Conservation (phyloP, 2,797 vertebrate species). For the Catamblyrhynchus diadema region DNA sequence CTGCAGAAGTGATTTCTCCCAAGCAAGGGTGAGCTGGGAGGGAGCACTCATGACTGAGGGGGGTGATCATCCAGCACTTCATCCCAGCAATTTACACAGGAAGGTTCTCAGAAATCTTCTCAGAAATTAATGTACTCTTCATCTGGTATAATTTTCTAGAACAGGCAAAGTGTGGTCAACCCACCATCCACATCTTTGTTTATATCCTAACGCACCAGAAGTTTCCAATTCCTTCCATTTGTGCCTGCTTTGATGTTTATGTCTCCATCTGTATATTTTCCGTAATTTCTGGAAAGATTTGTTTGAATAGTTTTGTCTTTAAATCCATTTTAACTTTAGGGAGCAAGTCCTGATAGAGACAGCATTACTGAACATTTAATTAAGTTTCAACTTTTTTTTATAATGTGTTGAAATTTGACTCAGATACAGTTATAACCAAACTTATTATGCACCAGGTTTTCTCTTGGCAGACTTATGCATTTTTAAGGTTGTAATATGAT, state of each 20-base stretch:
- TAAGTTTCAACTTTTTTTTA: not conserved
- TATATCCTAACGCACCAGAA: not conserved
- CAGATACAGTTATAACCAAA: not conserved
- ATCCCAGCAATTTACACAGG: not conserved
- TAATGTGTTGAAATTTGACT: not conserved
- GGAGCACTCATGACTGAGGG: fast-evolving
- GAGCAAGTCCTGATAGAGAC: not conserved
- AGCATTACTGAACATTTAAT: not conserved
- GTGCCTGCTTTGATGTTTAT: not conserved
- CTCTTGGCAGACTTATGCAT: not conserved
- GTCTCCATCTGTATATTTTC: not conserved
- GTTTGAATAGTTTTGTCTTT: not conserved
- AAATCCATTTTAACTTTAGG: not conserved
- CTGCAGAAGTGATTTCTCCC: not conserved
- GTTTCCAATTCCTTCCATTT: not conserved
- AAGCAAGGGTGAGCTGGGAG: not conserved
- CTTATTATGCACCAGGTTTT: not conserved
- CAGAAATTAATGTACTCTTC: not conserved
- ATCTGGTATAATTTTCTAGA: not conserved
- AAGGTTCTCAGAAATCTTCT: not conserved
- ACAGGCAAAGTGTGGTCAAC: not conserved
- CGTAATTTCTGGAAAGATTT: not conserved
- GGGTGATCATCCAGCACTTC: fast-evolving
- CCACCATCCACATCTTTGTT: fast-evolving
- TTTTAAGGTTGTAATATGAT: not conserved